Evolutionary conservation across 2,113 vertebrate genomes (phyloP), one percentile per base, ranked within the genome.

Genomic region (Scomber scombrus): DNA sequence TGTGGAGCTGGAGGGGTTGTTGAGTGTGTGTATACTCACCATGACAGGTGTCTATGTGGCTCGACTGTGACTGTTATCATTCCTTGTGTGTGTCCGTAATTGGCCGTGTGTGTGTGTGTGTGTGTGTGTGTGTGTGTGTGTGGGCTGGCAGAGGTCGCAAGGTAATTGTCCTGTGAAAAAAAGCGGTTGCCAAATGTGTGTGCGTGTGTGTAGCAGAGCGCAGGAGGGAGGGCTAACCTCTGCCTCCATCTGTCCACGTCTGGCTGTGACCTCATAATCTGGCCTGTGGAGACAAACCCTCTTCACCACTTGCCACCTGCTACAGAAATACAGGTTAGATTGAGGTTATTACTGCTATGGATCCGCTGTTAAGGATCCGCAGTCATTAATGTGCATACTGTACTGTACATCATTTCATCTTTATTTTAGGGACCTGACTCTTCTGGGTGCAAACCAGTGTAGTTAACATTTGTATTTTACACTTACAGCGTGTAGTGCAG

Each of bases 251-350:
- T 92, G 90, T 92, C 88, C 88, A 85, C 67, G 87, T 91, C 90
- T 87, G 89, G 88, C 90, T 90, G 88, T 85, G 85, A 91, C 90
- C 90, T 88, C 92, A 85, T 92, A 92, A 92, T 93, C 90, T 88
- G 89, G 84, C 85, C 85, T 92, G 91, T 87, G 88, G 91, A 91
- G 90, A 88, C 85, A 64, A 84, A 88, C 73, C 84, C 85, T 88
- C 87, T 65, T 78, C 90, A 83, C 81, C 87, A 84, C 87, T 81
- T 58, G 85, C 86, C 91, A 91, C 85, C 90, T 91, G 90, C 91
- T 89, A 85, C 84, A 92, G 88, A 86, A 89, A 88, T 84, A 89
- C 92, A 92, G 89, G 90, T 92, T 92, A 90, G 86, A 80, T 81
- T 61, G 79, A 91, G 92, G 89, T 93, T 89, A 89, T 90, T 85